Percentiles rank a stretch among this genome's conserved stretches.
phyloP scores from a whole-genome alignment of 2,888 invertebrate genomes.

The Lithophane socia region DNA sequence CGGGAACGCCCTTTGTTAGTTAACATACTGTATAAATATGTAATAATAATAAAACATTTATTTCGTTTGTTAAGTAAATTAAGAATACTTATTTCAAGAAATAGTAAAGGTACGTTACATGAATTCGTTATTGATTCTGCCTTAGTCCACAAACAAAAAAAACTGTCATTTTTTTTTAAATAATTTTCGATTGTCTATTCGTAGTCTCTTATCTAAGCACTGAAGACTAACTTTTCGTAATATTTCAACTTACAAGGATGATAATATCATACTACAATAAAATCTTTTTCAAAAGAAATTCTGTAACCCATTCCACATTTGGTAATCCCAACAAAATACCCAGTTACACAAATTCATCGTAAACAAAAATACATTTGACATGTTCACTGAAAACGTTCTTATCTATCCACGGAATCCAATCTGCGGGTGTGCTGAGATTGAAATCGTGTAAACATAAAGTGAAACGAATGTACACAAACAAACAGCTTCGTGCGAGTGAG shows the following conservation, averaged over 20 bases:
- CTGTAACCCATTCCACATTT: not conserved
- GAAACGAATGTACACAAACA: constrained; percentile 69
- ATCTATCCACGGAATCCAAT: constrained; percentile 65
- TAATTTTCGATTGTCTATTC: not conserved
- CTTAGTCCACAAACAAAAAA: no score
- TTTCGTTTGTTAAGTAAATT: no score
- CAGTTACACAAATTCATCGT: constrained; percentile 12
- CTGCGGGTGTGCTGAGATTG: constrained; percentile 65
- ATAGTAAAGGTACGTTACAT: no score
- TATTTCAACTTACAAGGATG: not conserved
- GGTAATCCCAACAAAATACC: constrained; percentile 16
- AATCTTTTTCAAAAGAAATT: not conserved
- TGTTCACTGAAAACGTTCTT: constrained; percentile 48
- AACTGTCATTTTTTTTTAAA: no score
- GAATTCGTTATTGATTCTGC: no score
- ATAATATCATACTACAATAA: not conserved
- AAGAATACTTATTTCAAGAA: no score
- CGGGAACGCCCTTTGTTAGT: no score
- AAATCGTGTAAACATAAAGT: constrained; percentile 70
- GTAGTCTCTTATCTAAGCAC: not conserved
- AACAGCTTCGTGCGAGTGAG: constrained; percentile 47
- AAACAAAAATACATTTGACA: constrained; percentile 52
- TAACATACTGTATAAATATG: no score
- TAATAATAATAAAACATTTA: no score
- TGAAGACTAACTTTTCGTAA: not conserved